These are phyloP conservation scores for Terrapene triunguis DNA, from an alignment of 2,113 vertebrate genomes.

Conservation along the genomic window DNA sequence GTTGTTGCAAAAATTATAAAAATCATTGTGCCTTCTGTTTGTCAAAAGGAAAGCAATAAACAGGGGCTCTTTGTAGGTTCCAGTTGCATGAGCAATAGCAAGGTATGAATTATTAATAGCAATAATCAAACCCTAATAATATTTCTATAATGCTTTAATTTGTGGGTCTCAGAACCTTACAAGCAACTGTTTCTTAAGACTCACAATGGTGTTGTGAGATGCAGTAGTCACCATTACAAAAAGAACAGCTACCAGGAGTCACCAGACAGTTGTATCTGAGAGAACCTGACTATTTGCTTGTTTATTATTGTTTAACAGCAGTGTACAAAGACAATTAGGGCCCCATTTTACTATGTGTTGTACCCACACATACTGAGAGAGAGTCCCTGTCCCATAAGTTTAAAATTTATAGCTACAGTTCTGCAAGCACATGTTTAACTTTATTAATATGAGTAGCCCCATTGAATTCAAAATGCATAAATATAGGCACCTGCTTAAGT, in stretches of 20 bases:
- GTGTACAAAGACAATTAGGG: background rate
- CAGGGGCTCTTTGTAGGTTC: background rate
- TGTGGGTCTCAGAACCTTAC: background rate
- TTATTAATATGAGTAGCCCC: background rate
- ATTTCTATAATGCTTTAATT: background rate
- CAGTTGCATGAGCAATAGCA: background rate
- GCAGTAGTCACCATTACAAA: background rate
- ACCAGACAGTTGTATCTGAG: background rate
- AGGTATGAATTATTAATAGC: background rate
- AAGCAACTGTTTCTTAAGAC: background rate
- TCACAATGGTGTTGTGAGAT: background rate
- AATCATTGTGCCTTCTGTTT: background rate
- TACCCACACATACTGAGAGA: background rate
- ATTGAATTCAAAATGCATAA: background rate
- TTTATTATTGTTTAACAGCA: fast-evolving
- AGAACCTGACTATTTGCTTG: background rate
- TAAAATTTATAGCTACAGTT: background rate
- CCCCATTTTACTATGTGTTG: background rate
- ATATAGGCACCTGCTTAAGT: background rate
- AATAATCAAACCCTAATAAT: background rate
- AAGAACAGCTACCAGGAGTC: background rate
- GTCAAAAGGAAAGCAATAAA: background rate
- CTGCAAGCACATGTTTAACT: background rate
- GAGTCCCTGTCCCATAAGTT: background rate
- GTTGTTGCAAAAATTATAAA: background rate